phyloP scores from a whole-genome alignment of 2,797 vertebrate genomes.

The Characodon lateralis region DNA sequence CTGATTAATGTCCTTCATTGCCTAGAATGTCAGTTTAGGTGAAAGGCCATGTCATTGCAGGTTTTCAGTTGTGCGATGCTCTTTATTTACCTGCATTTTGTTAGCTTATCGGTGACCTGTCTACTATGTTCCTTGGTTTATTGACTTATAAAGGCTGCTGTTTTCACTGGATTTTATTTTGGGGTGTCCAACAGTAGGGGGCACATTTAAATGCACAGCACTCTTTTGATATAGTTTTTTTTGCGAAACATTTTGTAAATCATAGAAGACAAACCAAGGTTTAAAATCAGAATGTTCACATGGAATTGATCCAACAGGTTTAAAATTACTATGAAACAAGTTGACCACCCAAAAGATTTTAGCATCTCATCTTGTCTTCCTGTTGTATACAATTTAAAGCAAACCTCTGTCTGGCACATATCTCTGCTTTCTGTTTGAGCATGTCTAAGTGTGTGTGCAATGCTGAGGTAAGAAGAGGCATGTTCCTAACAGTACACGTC shows the following conservation, averaged over 20 bases:
- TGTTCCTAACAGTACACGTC: slow-evolving; percentile 62
- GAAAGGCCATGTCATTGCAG: too few relatives aligned
- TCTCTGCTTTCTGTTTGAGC: slow-evolving; percentile 13
- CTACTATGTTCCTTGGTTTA: background rate
- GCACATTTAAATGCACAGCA: background rate
- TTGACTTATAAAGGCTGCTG: background rate
- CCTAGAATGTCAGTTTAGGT: background rate
- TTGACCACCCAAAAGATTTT: background rate
- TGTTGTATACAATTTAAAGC: slow-evolving; percentile 10
- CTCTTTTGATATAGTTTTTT: too few relatives aligned
- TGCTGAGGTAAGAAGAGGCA: slow-evolving; percentile 64
- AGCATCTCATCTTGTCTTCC: background rate
- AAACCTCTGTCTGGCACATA: slow-evolving; percentile 50
- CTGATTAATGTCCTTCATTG: too few relatives aligned
- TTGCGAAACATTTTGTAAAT: background rate
- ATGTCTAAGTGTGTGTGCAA: slow-evolving; percentile 13
- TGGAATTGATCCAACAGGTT: background rate
- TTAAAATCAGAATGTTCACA: background rate
- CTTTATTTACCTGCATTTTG: background rate
- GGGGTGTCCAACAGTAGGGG: background rate
- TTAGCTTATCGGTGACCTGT: background rate
- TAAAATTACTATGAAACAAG: background rate
- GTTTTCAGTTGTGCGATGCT: background rate
- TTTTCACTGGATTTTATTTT: background rate
- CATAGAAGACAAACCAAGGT: background rate